These are phyloP conservation scores for Dicrostonyx torquatus DNA, from an alignment of 2,797 vertebrate genomes.

Conservation along the genomic window DNA sequence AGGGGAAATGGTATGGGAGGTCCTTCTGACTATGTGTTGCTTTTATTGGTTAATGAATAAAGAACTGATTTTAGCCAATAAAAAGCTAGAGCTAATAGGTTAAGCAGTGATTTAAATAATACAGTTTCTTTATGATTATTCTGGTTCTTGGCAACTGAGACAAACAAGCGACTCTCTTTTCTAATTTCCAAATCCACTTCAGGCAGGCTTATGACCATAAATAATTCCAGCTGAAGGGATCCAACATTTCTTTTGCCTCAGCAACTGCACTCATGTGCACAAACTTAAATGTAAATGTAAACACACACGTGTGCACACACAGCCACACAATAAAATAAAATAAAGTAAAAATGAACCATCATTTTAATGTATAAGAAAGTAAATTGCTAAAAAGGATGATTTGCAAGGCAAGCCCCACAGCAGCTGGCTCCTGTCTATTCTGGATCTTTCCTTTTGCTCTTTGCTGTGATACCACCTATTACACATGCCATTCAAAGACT, in stretches of 20 bases:
- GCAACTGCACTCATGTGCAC: background rate
- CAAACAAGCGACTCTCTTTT: too few species aligned
- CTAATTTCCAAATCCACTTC: too few species aligned
- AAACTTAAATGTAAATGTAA: background rate
- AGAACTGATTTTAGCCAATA: too few species aligned
- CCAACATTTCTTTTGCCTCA: background rate
- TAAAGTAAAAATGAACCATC: background rate
- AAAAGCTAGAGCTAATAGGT: too few species aligned
- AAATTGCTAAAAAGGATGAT: background rate
- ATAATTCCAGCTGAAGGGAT: background rate
- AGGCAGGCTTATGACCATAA: background rate
- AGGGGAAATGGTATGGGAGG: too few species aligned
- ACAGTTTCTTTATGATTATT: too few species aligned
- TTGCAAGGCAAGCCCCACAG: background rate
- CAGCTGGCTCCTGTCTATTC: background rate
- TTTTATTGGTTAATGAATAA: too few species aligned
- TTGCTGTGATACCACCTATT: background rate
- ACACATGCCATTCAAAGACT: background rate
- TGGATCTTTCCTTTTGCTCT: background rate
- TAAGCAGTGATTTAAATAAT: too few species aligned
- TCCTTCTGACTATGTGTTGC: too few species aligned
- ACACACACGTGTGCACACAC: too few species aligned
- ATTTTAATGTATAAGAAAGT: background rate
- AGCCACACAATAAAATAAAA: background rate
- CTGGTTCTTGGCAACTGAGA: too few species aligned